Percentiles rank a stretch among this genome's conserved stretches.
phyloP scores from a whole-genome alignment of 2,888 invertebrate species.

The Oeneis ivallda region DNA sequence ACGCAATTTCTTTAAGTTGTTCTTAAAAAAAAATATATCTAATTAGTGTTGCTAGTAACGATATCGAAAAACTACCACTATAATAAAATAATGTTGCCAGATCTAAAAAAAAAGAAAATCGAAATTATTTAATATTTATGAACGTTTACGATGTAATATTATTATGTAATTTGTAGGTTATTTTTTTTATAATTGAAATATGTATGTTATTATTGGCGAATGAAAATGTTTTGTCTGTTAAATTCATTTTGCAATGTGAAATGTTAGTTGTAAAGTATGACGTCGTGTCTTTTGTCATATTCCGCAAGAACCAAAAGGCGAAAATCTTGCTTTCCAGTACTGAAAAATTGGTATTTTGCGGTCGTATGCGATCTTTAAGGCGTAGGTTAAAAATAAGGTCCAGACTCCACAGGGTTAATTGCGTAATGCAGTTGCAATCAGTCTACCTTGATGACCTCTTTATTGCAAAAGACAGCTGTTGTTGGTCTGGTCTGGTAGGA shows the following conservation, averaged over 20 bases:
- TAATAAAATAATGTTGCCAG: slow-evolving; percentile 19
- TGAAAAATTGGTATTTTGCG: background rate
- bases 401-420: background rate
- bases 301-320: background rate
- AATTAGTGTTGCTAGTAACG: slow-evolving; percentile 26
- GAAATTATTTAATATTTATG: slow-evolving; percentile 20
- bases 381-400: background rate
- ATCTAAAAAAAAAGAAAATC: slow-evolving; percentile 11
- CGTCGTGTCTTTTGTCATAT: background rate
- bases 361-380: background rate
- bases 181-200: slow-evolving; percentile 4
- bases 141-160: background rate
- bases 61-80: slow-evolving; percentile 7
- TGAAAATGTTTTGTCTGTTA: background rate
- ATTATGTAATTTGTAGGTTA: slow-evolving; percentile 17
- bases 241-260: background rate
- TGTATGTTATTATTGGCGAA: slow-evolving; percentile 9
- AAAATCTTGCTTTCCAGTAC: background rate
- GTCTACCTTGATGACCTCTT: background rate
- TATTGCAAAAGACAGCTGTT: no score
- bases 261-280: slow-evolving; percentile 8
- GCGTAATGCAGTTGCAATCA: slow-evolving; percentile 2
- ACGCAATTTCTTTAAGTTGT: background rate
- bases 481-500: no score
- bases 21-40: background rate